Conservation (phyloP, 92 coral and sea anemone species). For the Bergia puertoricense region DNA sequence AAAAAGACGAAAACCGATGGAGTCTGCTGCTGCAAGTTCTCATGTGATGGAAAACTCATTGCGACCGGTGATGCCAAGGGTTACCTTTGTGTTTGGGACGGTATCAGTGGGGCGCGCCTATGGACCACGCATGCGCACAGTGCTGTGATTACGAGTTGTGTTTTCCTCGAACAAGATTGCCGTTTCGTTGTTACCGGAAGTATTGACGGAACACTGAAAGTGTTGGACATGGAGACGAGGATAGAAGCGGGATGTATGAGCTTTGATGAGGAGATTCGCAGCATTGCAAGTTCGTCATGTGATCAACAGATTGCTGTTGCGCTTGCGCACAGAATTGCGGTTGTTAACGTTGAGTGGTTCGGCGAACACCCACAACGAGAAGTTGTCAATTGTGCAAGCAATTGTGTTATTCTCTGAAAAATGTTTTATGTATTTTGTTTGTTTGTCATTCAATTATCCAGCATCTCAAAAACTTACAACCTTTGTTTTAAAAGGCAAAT, state of each 20-base stretch:
- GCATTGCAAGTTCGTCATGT: constrained; percentile 49
- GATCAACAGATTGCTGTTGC: constrained; percentile 53
- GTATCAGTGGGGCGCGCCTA: neutral
- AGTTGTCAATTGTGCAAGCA: neutral
- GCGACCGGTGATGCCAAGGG: constrained; percentile 57
- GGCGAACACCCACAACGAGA: neutral
- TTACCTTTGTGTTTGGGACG: constrained; percentile 51
- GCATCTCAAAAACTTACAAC: too few species aligned
- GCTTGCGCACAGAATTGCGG: constrained; percentile 46
- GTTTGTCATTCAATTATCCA: too few species aligned
- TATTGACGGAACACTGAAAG: constrained; percentile 48
- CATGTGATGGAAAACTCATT: constrained; percentile 44
- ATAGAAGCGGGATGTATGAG: constrained; percentile 38
- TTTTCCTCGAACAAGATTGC: constrained; percentile 40
- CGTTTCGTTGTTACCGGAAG: constrained; percentile 36
- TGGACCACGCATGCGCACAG: constrained; percentile 36
- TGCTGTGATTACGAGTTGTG: constrained; percentile 45
- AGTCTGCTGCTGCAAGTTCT: constrained; percentile 52
- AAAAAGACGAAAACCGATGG: neutral
- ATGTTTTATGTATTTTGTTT: too few species aligned
- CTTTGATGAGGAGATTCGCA: constrained; percentile 51
- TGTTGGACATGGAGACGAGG: constrained; percentile 42
- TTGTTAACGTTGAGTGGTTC: constrained; percentile 42
- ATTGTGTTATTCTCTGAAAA: constrained; percentile 11
- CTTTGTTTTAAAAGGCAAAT: too few species aligned